These are phyloP conservation scores for Halocynthia roretzi DNA, from an alignment of 23 tunicate species.

Conservation along the genomic window DNA sequence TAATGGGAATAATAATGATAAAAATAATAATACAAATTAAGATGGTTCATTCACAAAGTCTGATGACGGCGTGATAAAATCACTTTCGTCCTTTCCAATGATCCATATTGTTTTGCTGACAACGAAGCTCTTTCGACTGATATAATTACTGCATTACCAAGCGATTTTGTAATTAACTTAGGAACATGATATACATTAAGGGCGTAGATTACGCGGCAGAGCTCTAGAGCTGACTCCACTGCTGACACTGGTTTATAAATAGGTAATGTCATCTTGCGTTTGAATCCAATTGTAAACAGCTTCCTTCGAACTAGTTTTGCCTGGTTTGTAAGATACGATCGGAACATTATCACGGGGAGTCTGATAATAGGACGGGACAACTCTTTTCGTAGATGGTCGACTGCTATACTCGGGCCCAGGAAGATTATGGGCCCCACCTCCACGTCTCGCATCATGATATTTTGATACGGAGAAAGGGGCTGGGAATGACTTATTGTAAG, in stretches of 20 bases:
- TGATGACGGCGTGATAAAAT: too few species aligned
- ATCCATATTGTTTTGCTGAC: too few species aligned
- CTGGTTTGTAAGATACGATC: conserved; percentile 39
- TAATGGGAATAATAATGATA: too few species aligned
- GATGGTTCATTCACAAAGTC: too few species aligned
- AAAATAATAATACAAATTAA: too few species aligned
- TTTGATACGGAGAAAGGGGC: not conserved
- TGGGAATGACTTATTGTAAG: not conserved
- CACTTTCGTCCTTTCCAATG: too few species aligned
- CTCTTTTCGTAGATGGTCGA: not conserved
- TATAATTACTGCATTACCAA: too few species aligned
- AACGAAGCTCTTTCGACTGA: too few species aligned
- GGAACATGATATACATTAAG: too few species aligned
- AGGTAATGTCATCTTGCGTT: conserved; percentile 77
- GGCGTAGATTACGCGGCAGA: too few species aligned
- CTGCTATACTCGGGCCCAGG: not conserved
- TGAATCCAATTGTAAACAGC: conserved; percentile 55
- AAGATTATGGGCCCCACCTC: conserved; percentile 1
- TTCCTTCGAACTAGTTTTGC: conserved; percentile 12
- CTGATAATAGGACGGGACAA: not conserved
- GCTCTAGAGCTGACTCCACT: not conserved
- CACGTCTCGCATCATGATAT: not conserved
- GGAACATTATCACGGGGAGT: conserved; percentile 15
- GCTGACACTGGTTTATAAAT: conserved; percentile 30
- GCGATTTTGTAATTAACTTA: too few species aligned